Percentiles rank a stretch among this genome's conserved stretches.
These are phyloP conservation scores for Nipponacmea schrenckii DNA, from an alignment of 2,888 invertebrate genomes.

Conservation along the genomic window DNA sequence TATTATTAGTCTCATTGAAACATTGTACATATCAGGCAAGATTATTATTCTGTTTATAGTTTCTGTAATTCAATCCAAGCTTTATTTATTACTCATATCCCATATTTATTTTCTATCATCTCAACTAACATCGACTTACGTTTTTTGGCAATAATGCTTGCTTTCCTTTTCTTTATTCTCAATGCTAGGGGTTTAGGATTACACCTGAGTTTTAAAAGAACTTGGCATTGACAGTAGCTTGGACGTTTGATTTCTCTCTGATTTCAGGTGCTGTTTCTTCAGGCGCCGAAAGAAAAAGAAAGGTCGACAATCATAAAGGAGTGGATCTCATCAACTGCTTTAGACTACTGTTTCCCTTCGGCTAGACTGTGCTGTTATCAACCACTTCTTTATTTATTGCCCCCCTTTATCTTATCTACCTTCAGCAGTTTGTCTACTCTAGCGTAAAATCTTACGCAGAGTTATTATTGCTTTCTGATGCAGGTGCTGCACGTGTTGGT, in stretches of 20 bases:
- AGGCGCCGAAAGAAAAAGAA: constrained; percentile 99
- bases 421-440: constrained; percentile 9
- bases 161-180: no score
- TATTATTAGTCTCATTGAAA: no score
- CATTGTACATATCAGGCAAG: no score
- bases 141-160: no score
- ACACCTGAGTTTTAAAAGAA: no score
- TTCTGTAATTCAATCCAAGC: no score
- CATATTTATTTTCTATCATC: no score
- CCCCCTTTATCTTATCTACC: constrained; percentile 1
- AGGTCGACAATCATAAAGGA: constrained; percentile 71
- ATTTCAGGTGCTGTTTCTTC: constrained; percentile 94
- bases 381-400: constrained; percentile 10
- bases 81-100: no score
- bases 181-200: no score
- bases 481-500: constrained; percentile 61
- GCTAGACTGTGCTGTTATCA: constrained; percentile 13
- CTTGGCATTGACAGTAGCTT: constrained; percentile 6
- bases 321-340: constrained; percentile 19
- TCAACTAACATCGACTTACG: no score
- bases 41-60: no score
- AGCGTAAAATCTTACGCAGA: constrained; percentile 11
- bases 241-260: constrained; percentile 70
- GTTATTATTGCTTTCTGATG: constrained; percentile 25
- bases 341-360: constrained; percentile 9